These are phyloP conservation scores for Chloroclystis v-ata DNA, from an alignment of 2,888 invertebrate species.

Conservation along the genomic window DNA sequence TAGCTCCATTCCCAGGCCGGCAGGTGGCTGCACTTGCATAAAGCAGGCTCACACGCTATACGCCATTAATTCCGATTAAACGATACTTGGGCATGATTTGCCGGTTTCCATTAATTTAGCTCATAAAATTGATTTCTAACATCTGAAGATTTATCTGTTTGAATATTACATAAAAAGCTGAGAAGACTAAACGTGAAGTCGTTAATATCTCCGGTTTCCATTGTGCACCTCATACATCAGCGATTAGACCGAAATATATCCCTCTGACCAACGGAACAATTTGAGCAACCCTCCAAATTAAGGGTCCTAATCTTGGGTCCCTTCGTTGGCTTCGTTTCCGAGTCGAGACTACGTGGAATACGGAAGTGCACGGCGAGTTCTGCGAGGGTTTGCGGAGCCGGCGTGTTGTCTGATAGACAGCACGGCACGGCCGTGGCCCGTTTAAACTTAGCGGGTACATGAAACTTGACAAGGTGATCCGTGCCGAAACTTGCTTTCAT, in stretches of 20 bases:
- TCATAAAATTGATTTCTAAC: neutral
- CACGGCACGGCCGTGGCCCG: too few relatives aligned
- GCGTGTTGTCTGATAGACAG: neutral
- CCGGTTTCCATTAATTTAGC: neutral
- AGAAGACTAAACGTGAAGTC: neutral
- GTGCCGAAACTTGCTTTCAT: too few relatives aligned
- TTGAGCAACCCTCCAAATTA: constrained; percentile 7
- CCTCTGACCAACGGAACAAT: constrained; percentile 7
- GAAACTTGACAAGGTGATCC: too few relatives aligned
- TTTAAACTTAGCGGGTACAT: too few relatives aligned
- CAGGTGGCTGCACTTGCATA: neutral
- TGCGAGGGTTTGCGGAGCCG: neutral
- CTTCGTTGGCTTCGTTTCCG: constrained; percentile 15
- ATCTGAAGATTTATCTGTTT: too few relatives aligned
- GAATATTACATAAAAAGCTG: too few relatives aligned
- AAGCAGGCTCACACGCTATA: neutral
- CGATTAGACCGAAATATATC: neutral
- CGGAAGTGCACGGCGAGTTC: constrained; percentile 11
- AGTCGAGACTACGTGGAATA: neutral
- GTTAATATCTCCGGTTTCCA: neutral
- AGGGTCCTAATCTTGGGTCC: constrained; percentile 14
- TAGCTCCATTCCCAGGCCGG: neutral
- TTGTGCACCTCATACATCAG: neutral
- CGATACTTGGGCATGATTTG: neutral
- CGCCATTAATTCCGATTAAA: neutral